A percentile compares a stretch with the other conserved stretches of the same genome.
These are phyloP conservation scores for Mixornis gularis DNA, from an alignment of 2,113 vertebrate genomes.

Conservation along the genomic window DNA sequence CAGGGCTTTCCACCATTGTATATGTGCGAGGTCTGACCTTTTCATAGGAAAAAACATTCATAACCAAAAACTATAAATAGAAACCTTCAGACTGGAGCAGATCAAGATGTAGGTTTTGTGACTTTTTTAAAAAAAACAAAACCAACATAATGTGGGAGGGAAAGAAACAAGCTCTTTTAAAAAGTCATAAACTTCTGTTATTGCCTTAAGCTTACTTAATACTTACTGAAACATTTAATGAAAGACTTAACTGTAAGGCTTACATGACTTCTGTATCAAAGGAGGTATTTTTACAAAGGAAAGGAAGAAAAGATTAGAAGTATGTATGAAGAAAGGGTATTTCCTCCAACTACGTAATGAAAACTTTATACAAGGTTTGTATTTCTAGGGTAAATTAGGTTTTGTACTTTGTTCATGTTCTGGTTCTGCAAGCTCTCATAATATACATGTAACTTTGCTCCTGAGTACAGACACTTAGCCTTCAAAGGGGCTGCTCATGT, in stretches of 20 bases:
- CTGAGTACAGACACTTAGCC: background rate
- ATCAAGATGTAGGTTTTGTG: conserved; percentile 74
- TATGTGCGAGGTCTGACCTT: conserved; percentile 73
- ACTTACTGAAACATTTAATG: conserved; percentile 41
- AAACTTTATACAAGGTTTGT: background rate
- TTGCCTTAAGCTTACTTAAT: conserved; percentile 38
- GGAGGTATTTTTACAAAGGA: background rate
- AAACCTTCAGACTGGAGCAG: conserved; percentile 66
- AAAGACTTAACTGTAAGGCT: conserved; percentile 12
- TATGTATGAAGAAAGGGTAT: background rate
- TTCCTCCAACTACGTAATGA: background rate
- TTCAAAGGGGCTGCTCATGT: conserved; percentile 43
- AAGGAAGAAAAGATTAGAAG: background rate
- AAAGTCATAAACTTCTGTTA: conserved; percentile 34
- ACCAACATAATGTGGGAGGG: conserved; percentile 31
- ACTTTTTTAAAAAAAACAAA: background rate
- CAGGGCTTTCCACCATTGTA: conserved; percentile 58
- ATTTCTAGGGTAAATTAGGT: background rate
- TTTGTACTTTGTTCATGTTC: background rate
- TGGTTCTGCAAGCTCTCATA: background rate
- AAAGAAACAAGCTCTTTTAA: conserved; percentile 23
- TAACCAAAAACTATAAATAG: conserved; percentile 78
- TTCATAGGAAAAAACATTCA: conserved; percentile 78
- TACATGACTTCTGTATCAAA: background rate
- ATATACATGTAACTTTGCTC: background rate